These are phyloP conservation scores for Lottia scabra DNA, from an alignment of 2,888 invertebrate genomes.

Conservation along the genomic window DNA sequence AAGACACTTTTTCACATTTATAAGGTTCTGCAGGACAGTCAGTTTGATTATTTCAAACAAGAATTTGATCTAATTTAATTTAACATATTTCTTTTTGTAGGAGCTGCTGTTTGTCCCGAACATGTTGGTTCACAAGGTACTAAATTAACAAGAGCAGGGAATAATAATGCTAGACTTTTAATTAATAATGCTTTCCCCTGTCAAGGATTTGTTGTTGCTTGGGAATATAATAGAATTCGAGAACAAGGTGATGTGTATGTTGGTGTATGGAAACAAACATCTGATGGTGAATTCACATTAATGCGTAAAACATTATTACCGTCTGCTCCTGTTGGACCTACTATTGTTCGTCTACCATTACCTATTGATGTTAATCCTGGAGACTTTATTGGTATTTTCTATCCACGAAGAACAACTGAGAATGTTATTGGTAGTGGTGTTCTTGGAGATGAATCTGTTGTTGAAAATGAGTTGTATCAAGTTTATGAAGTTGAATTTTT, in stretches of 20 bases:
- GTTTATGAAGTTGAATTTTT: constrained; percentile 53
- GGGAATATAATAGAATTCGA: constrained; percentile 58
- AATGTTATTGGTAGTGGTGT: constrained; percentile 57
- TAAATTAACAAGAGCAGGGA: constrained; percentile 46
- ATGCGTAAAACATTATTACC: constrained; percentile 51
- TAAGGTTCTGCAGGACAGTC: no score
- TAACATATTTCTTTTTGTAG: constrained; percentile 33
- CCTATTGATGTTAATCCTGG: constrained; percentile 55
- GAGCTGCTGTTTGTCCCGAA: constrained; percentile 45
- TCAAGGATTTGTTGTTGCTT: constrained; percentile 52
- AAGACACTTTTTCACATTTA: no score
- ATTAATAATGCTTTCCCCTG: constrained; percentile 64
- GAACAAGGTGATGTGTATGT: constrained; percentile 51
- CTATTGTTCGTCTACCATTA: constrained; percentile 31
- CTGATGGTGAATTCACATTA: constrained; percentile 49
- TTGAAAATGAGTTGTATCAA: constrained; percentile 50
- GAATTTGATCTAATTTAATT: no score
- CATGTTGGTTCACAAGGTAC: constrained; percentile 53
- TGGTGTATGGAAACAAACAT: constrained; percentile 58
- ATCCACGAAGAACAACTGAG: constrained; percentile 40
- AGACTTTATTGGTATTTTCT: constrained; percentile 65
- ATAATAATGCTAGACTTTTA: constrained; percentile 59
- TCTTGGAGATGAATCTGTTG: constrained; percentile 36
- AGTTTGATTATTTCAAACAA: no score
- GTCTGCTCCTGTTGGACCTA: constrained; percentile 43